Conservation (phyloP, 2,113 vertebrate genomes). For the Campylomormyrus numenius region DNA sequence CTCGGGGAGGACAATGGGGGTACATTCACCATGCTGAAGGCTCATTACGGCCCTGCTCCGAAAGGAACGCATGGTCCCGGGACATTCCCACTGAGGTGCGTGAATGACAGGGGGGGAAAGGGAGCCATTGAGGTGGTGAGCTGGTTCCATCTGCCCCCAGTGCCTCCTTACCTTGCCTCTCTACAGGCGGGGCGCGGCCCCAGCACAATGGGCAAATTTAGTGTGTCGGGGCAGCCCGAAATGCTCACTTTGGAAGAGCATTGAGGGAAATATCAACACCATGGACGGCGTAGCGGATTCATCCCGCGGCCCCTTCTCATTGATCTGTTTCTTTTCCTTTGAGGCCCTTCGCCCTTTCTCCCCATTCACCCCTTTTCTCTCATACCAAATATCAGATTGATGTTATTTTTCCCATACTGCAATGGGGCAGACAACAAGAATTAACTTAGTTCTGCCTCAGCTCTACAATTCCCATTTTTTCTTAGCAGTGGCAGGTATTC, state of each 20-base stretch:
- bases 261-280: slow-evolving; percentile 70
- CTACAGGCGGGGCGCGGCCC: slow-evolving; percentile 69
- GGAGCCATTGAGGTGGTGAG: slow-evolving; percentile 77
- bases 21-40: slow-evolving; percentile 77
- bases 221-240: slow-evolving; percentile 70
- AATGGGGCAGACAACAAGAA: slow-evolving; percentile 67
- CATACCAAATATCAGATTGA: slow-evolving; percentile 61
- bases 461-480: slow-evolving; percentile 56
- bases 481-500: slow-evolving; percentile 60
- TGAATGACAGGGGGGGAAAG: slow-evolving; percentile 82
- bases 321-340: slow-evolving; percentile 69
- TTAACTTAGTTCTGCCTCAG: slow-evolving; percentile 74
- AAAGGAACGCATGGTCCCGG: slow-evolving; percentile 67
- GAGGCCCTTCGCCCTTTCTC: slow-evolving; percentile 60
- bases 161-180: slow-evolving; percentile 87
- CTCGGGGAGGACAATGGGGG: slow-evolving; percentile 78
- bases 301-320: slow-evolving; percentile 65
- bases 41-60: slow-evolving; percentile 82
- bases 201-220: slow-evolving; percentile 72
- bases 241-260: slow-evolving; percentile 68
- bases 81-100: slow-evolving; percentile 84
- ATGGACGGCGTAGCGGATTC: slow-evolving; percentile 70
- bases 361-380: slow-evolving; percentile 67
- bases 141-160: slow-evolving; percentile 94
- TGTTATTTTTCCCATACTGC: slow-evolving; percentile 72